phyloP scores from a whole-genome alignment of 2,797 vertebrate genomes.

The Diceros bicornis region DNA sequence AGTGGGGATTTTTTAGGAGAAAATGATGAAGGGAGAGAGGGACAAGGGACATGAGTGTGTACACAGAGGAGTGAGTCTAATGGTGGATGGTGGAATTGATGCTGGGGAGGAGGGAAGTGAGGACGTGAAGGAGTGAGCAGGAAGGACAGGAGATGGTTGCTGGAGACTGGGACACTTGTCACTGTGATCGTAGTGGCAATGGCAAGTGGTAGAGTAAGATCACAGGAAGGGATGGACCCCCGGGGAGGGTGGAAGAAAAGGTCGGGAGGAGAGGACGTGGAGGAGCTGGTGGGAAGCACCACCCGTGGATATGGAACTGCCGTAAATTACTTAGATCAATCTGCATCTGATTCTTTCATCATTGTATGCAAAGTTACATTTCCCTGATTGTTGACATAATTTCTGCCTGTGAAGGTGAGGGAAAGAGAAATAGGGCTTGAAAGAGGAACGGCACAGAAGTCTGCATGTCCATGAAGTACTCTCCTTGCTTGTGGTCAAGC shows the following conservation, averaged over 20 bases:
- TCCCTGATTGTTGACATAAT: not conserved
- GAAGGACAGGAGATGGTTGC: not conserved
- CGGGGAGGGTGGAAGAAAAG: not conserved
- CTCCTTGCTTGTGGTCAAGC: not conserved
- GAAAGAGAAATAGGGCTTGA: fast-evolving
- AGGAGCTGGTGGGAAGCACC: too few relatives aligned
- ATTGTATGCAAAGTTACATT: not conserved
- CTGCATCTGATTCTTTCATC: not conserved
- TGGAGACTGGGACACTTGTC: not conserved
- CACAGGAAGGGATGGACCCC: fast-evolving
- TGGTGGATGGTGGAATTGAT: fast-evolving
- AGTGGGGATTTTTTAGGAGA: not conserved
- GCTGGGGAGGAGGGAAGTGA: not conserved
- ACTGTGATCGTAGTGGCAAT: fast-evolving
- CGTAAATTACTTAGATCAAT: fast-evolving
- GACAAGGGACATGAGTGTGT: too few relatives aligned
- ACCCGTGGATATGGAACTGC: fast-evolving
- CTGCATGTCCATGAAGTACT: fast-evolving
- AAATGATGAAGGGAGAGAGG: not conserved
- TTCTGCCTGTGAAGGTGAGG: not conserved
- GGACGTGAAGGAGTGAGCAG: not conserved
- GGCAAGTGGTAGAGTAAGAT: not conserved
- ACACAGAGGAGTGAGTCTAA: too few relatives aligned
- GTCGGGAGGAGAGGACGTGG: too few relatives aligned
- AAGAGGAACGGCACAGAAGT: fast-evolving